phyloP scores from a whole-genome alignment of 1,140 invertebrate species.

The Polypedilum pembai region DNA sequence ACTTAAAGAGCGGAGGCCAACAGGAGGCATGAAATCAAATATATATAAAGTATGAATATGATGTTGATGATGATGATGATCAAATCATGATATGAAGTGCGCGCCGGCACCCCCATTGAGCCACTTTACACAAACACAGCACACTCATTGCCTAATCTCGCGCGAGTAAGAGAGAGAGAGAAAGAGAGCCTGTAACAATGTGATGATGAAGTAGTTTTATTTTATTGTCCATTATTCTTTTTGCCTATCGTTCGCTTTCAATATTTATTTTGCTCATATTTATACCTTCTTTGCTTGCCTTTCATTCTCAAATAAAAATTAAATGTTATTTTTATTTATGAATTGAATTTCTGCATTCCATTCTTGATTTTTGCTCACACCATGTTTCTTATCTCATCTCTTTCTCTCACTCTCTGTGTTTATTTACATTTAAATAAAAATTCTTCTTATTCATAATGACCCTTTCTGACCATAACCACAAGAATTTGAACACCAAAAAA shows the following conservation, averaged over 20 bases:
- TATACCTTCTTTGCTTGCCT: too few relatives aligned
- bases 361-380: not conserved
- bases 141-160: not conserved
- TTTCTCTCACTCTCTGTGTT: too few relatives aligned
- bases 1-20: not conserved
- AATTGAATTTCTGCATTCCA: slow-evolving; percentile 11
- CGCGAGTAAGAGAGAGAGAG: not conserved
- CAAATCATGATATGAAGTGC: slow-evolving; percentile 1
- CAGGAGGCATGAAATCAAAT: not conserved
- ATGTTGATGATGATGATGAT: slow-evolving; percentile 8
- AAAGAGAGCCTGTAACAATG: not conserved
- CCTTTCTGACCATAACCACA: not conserved
- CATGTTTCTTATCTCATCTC: too few relatives aligned
- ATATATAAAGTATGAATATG: not conserved
- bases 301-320: too few relatives aligned
- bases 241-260: not conserved
- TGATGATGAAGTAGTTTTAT: slow-evolving; percentile 28
- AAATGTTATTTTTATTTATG: not conserved
- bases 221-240: slow-evolving; percentile 28
- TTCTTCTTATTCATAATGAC: too few relatives aligned
- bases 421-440: too few relatives aligned
- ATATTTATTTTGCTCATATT: not conserved
- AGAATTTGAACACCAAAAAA: not conserved
- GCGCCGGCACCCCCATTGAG: slow-evolving; percentile 19
- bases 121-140: slow-evolving; percentile 2